Evolutionary conservation across 2,113 vertebrate species (phyloP).

Genomic region (Otus sunia): DNA sequence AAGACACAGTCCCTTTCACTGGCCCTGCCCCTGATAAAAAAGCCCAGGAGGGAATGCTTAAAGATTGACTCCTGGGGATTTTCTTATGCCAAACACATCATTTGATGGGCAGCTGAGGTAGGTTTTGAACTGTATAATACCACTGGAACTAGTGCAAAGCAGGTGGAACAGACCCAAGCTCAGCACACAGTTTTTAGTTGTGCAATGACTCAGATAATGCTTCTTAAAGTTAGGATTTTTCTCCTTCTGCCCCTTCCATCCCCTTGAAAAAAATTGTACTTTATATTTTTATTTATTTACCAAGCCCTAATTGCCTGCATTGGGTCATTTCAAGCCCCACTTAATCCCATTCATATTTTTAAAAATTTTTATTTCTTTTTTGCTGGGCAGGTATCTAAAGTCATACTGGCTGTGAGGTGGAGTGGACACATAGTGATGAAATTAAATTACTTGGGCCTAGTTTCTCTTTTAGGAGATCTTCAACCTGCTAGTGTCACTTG

Average conservation of each 20-base stretch:
- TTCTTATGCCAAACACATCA: not conserved
- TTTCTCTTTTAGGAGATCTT: not conserved
- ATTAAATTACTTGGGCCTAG: not conserved
- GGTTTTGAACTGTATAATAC: not conserved
- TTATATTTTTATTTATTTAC: not conserved
- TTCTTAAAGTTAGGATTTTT: not conserved
- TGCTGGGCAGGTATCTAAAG: not conserved
- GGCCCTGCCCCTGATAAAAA: not conserved
- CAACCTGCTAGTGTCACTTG: not conserved
- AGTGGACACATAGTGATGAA: not conserved
- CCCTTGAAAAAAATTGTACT: not conserved
- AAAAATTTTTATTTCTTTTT: not conserved
- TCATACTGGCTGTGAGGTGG: not conserved
- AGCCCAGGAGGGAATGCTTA: not conserved
- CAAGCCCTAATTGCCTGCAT: not conserved
- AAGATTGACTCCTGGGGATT: conserved; percentile 12
- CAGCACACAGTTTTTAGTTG: conserved; percentile 6
- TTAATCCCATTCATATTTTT: not conserved
- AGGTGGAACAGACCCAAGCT: not conserved
- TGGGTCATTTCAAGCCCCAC: not conserved
- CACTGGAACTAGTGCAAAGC: not conserved
- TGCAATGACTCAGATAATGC: not conserved
- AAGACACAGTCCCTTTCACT: not conserved
- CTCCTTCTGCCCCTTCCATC: not conserved
- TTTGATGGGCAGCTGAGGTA: not conserved